Percentiles rank a stretch among this genome's conserved stretches.
phyloP scores from a whole-genome alignment of 2,113 vertebrate genomes.

The Phoxinus phoxinus region DNA sequence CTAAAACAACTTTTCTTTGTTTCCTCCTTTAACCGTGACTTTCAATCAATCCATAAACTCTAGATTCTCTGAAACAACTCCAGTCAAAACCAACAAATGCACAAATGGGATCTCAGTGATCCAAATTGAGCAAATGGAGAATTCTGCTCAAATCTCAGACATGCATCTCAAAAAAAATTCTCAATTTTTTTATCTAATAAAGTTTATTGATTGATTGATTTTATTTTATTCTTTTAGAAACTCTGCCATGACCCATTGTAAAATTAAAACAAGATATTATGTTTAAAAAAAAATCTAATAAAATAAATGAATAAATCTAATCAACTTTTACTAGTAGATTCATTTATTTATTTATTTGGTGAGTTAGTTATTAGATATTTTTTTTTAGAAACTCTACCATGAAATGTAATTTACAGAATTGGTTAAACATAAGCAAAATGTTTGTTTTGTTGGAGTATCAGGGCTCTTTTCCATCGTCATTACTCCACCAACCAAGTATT shows the following conservation, averaged over 20 bases:
- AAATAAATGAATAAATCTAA: no score
- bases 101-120: background rate
- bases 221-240: no score
- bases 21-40: background rate
- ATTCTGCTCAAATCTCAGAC: background rate
- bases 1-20: background rate
- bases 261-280: no score
- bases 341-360: background rate
- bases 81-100: background rate
- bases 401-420: background rate
- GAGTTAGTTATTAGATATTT: background rate
- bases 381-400: background rate
- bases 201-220: no score
- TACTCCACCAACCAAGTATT: constrained; percentile 1
- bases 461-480: constrained; percentile 27
- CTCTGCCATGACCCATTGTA: no score
- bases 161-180: background rate
- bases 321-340: background rate
- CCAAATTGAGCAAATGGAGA: background rate
- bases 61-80: constrained; percentile 1
- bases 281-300: no score
- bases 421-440: background rate
- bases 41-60: background rate
- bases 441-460: constrained; percentile 23
- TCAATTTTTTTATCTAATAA: background rate